Evolutionary conservation across 2,888 invertebrate genomes (phyloP), one percentile per base, ranked within the genome.

Genomic region (Balanococcus diminutus): DNA sequence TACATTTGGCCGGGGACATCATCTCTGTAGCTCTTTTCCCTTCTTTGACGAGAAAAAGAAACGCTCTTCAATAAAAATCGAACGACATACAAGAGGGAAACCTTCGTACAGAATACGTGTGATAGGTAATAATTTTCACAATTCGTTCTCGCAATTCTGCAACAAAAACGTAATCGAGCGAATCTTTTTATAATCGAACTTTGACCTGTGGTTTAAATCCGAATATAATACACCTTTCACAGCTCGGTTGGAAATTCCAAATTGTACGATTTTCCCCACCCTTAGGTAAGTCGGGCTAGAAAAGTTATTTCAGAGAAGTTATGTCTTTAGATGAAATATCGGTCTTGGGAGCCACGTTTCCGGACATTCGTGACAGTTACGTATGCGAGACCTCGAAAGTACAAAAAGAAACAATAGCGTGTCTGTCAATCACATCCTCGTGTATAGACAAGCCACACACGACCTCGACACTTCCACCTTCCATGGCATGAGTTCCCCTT

Each of bases 381-480:
- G 2, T n/a, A 0, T n/a, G 56, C 22, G n/a, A 8, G 56, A 22
- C 6, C 6, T 11, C 22, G 56, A 56, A 51, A 0, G 56, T 9
- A 46, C 14, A 46, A 67, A 67, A 67, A 67, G 28, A 67, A 28
- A 16, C 67, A 67, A 67, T 67, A 67, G 67, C 67, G 67, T 67
- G 67, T 28, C 67, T 67, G 67, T 67, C 67, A 67, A 67, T 67
- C 67, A 67, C 67, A 28, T 28, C 67, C 28, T 28, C 16, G 22
- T 56, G 56, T 56, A 56, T 6, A 67, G 67, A 67, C 67, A 67
- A 16, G 67, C 67, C 67, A 28, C 67, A 28, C 67, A 28, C 28
- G 25, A 28, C 28, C 16, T 67, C 67, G 67, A 67, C 67, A 67
- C 28, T 67, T 67, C 28, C 14, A 67, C 28, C 28, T 67, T 28